These are phyloP conservation scores for Ceratina calcarata DNA, from an alignment of 1,140 invertebrate species.

Conservation along the genomic window DNA sequence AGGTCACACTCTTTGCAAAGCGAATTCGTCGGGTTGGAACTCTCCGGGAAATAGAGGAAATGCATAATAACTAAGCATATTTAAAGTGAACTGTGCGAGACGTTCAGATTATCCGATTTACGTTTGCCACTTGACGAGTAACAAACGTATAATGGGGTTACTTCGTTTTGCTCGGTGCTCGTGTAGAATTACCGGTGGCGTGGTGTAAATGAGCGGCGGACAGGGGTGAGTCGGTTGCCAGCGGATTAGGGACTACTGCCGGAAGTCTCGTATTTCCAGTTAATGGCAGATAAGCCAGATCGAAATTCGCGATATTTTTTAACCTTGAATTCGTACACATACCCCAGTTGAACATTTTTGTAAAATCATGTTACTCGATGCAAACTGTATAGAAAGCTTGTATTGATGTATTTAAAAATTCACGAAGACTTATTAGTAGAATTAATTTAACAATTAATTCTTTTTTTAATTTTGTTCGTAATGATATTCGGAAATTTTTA, in stretches of 20 bases:
- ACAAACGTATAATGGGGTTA: constrained; percentile 29
- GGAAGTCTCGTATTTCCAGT: constrained; percentile 26
- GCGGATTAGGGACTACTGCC: constrained; percentile 20
- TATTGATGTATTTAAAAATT: too few relatives aligned
- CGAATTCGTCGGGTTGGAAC: too few relatives aligned
- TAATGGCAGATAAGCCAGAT: constrained; percentile 2
- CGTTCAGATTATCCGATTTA: constrained; percentile 29
- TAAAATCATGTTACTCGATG: not conserved
- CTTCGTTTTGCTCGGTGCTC: constrained; percentile 38
- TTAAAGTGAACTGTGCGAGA: too few relatives aligned
- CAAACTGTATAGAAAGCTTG: not conserved
- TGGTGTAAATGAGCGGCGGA: constrained; percentile 42
- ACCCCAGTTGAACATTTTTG: not conserved
- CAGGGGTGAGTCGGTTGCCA: constrained; percentile 31
- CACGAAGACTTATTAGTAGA: too few relatives aligned
- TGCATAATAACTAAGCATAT: too few relatives aligned
- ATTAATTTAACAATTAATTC: too few relatives aligned
- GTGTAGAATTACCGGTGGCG: constrained; percentile 35
- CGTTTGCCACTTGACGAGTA: constrained; percentile 22
- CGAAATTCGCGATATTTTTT: constrained; percentile 16
- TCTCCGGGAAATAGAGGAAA: too few relatives aligned
- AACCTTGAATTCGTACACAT: not conserved
- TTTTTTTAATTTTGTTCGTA: too few relatives aligned
- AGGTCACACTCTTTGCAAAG: too few relatives aligned
- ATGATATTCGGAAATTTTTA: not conserved